phyloP scores from a whole-genome alignment of 2,888 invertebrate genomes.

The Hipparchia semele region DNA sequence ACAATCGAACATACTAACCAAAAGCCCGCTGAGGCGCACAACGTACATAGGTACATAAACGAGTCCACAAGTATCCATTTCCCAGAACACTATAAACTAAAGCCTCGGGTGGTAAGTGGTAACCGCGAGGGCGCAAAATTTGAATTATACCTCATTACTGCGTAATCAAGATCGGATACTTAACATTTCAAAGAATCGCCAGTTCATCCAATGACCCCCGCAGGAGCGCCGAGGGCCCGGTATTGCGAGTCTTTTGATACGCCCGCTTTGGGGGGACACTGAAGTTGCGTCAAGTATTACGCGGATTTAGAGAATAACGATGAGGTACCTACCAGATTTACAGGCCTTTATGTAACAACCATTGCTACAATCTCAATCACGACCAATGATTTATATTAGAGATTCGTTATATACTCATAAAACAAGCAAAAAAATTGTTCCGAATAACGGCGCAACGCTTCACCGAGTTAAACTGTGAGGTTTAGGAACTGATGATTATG shows the following conservation, averaged over 20 bases:
- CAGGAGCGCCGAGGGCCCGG: slow-evolving; percentile 26
- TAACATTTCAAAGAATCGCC: slow-evolving; percentile 41
- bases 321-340: background rate
- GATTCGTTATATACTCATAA: no score
- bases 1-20: no score
- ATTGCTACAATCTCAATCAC: background rate
- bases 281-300: slow-evolving; percentile 40
- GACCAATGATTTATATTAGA: background rate
- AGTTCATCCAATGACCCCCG: slow-evolving; percentile 35
- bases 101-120: background rate
- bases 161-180: slow-evolving; percentile 37
- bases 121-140: slow-evolving; percentile 9
- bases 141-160: slow-evolving; percentile 37
- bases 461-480: no score
- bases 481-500: no score
- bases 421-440: no score
- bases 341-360: no score
- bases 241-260: slow-evolving; percentile 40
- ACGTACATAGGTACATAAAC: no score
- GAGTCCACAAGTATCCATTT: background rate
- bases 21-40: background rate
- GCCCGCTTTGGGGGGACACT: slow-evolving; percentile 42
- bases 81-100: no score
- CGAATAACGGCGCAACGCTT: no score
- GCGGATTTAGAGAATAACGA: slow-evolving; percentile 33